Evolutionary conservation across 2,797 vertebrate species (phyloP).

Genomic region (Tapirus indicus): DNA sequence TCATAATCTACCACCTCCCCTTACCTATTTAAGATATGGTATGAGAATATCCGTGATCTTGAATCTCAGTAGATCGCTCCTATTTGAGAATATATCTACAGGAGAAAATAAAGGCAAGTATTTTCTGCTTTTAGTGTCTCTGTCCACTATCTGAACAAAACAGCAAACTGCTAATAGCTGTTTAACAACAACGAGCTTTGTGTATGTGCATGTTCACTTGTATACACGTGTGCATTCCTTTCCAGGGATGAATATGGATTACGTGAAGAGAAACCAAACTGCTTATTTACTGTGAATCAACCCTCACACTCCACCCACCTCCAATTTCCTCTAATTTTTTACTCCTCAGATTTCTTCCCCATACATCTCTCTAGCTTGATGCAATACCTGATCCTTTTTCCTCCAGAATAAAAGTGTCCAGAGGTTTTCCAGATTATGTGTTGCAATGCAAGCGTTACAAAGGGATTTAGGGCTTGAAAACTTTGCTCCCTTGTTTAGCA

Average conservation of each 20-base stretch:
- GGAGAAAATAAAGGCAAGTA: not conserved
- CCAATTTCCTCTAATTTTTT: not conserved
- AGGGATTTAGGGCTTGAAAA: not conserved
- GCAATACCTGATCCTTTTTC: not conserved
- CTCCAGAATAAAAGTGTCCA: not conserved
- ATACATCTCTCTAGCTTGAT: not conserved
- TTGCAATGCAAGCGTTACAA: not conserved
- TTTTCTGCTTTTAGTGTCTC: not conserved
- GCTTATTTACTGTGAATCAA: not conserved
- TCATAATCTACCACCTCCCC: not conserved
- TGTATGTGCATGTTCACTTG: not conserved
- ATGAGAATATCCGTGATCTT: not conserved
- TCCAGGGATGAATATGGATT: not conserved
- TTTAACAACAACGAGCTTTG: not conserved
- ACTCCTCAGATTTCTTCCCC: not conserved
- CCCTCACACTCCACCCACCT: not conserved
- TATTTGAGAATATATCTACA: not conserved
- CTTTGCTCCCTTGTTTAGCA: not conserved
- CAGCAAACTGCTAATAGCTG: not conserved
- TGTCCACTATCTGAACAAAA: not conserved
- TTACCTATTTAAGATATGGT: not conserved
- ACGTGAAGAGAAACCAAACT: not conserved
- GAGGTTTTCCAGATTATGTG: not conserved
- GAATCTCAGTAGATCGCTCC: not conserved
- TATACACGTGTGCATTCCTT: not conserved